phyloP scores from a whole-genome alignment of 2,797 vertebrate genomes.

The Molossus alvarezi region DNA sequence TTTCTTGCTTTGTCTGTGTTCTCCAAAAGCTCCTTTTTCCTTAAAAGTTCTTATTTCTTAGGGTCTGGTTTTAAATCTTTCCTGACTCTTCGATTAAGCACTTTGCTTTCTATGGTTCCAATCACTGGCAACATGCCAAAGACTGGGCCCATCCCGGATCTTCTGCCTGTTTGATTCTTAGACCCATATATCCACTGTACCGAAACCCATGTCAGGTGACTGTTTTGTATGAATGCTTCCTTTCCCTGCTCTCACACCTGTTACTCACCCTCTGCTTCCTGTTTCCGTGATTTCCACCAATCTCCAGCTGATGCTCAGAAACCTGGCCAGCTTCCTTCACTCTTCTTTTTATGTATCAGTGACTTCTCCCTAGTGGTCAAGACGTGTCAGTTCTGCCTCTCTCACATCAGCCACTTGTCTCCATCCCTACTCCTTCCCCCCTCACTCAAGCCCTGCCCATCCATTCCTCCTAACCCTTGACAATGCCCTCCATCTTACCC shows the following conservation, averaged over 20 bases:
- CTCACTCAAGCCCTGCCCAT: neutral
- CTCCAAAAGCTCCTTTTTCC: neutral
- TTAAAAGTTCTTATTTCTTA: slow-evolving; percentile 31
- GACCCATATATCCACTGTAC: neutral
- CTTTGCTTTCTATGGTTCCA: neutral
- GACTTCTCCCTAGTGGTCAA: neutral
- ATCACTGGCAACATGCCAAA: neutral
- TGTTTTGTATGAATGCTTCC: neutral
- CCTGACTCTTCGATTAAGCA: neutral
- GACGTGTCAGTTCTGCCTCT: neutral
- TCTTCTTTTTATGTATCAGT: neutral
- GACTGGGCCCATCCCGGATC: neutral
- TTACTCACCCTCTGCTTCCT: slow-evolving; percentile 32
- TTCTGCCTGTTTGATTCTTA: neutral
- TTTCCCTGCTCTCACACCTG: neutral
- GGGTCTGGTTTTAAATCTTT: slow-evolving; percentile 22
- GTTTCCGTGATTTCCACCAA: slow-evolving; percentile 25
- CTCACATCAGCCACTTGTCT: neutral
- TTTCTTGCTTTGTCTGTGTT: neutral
- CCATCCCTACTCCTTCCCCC: neutral
- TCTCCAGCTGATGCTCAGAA: neutral
- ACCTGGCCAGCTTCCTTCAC: slow-evolving; percentile 13
- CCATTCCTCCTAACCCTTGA: neutral
- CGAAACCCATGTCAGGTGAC: neutral
- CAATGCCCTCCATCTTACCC: neutral